Percentiles rank a stretch among this genome's conserved stretches.
phyloP scores from a whole-genome alignment of 2,888 invertebrate species.

The Drepanosiphum platanoidis region DNA sequence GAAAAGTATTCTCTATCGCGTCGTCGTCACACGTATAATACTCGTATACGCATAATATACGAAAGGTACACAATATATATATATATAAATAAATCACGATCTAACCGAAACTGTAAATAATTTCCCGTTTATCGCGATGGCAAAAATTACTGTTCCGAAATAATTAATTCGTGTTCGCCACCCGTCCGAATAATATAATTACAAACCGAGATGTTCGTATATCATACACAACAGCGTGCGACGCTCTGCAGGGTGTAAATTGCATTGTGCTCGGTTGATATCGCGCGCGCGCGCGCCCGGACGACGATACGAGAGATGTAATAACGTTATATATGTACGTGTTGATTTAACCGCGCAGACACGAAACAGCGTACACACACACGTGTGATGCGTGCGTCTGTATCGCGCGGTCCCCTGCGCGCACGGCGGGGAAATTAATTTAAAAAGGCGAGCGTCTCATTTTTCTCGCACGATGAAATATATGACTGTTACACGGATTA shows the following conservation, averaged over 20 bases:
- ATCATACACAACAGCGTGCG: not conserved
- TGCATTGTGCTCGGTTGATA: not conserved
- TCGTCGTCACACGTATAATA: not conserved
- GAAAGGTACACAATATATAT: too few relatives aligned
- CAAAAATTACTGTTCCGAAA: not conserved
- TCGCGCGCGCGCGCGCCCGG: too few relatives aligned
- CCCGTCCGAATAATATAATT: not conserved
- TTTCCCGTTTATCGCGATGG: not conserved
- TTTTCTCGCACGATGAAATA: slow-evolving; percentile 12
- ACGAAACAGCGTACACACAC: not conserved
- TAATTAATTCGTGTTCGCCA: not conserved
- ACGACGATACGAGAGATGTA: not conserved
- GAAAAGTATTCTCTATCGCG: too few relatives aligned
- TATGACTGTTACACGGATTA: slow-evolving; percentile 15
- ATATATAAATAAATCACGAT: not conserved
- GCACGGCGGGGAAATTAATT: slow-evolving; percentile 20
- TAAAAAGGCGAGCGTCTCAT: slow-evolving; percentile 4
- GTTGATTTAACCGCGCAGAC: not conserved
- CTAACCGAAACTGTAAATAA: not conserved
- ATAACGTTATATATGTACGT: too few relatives aligned
- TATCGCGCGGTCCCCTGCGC: not conserved
- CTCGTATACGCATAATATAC: not conserved
- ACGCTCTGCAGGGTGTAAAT: not conserved
- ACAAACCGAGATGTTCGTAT: not conserved
- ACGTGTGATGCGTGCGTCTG: not conserved